These are phyloP conservation scores for Calliphora vicina DNA, from an alignment of 1,140 invertebrate genomes.

Conservation along the genomic window DNA sequence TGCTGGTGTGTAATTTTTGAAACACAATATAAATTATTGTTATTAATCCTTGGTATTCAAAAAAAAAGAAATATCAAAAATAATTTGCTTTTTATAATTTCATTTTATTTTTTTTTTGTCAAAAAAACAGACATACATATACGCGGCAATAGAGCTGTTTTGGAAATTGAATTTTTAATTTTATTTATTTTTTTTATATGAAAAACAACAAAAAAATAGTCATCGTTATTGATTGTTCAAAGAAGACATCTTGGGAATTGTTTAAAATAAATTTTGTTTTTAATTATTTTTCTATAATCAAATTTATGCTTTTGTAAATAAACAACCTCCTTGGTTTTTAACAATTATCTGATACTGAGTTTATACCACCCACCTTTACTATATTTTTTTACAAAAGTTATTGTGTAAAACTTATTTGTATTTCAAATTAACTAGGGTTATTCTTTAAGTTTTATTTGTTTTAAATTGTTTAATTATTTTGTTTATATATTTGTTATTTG, in stretches of 20 bases:
- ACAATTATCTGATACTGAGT: neutral
- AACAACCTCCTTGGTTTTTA: neutral
- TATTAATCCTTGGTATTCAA: neutral
- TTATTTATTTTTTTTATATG: neutral
- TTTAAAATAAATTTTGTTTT: slow-evolving; percentile 14
- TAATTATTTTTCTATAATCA: neutral
- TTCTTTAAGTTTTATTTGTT: neutral
- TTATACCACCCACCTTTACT: slow-evolving; percentile 24
- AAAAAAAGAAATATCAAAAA: neutral
- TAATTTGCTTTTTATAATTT: slow-evolving; percentile 17
- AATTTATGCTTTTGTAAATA: neutral
- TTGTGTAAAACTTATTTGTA: slow-evolving; percentile 35
- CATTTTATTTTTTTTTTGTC: neutral
- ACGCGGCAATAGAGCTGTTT: slow-evolving; percentile 63
- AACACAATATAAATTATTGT: neutral
- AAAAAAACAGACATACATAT: slow-evolving; percentile 60
- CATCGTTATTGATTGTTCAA: slow-evolving; percentile 62
- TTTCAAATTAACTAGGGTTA: neutral
- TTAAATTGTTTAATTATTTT: neutral
- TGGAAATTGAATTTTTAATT: slow-evolving; percentile 25
- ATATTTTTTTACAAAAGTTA: slow-evolving; percentile 29
- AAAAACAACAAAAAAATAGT: slow-evolving; percentile 54
- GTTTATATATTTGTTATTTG: slow-evolving; percentile 19
- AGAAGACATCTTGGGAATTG: neutral
- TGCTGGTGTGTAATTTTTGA: neutral